Evolutionary conservation across 2,888 invertebrate genomes (phyloP), one percentile per base, ranked within the genome.

Genomic region (Mycalesis mineus): DNA sequence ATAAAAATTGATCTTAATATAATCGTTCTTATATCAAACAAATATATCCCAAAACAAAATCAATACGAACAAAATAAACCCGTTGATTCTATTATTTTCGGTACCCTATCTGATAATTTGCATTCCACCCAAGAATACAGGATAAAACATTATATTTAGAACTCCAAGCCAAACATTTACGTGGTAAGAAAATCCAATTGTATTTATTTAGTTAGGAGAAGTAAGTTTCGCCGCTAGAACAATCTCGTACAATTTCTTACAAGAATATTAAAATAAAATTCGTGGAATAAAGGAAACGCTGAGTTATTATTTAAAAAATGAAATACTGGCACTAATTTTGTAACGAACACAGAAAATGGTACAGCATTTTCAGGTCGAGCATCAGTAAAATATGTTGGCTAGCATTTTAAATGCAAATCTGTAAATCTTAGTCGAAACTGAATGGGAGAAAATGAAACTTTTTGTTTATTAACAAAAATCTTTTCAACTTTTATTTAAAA

Each of bases 111-210:
- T 13, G 33, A 33, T 15, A 33, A 15, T 29, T 45, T 33, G 31
- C 15, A 47, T 33, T 47, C 47, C 11, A 6, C 7, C 11, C 33
- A 9, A 8, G 14, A 15, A 47, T 9, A 9, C 11, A 22, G 51
- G 47, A 59, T 59, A 59, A 55, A 47, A 41, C 28, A 47, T 31
- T 47, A 52, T 55, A 52, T 55, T 55, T 52, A 55, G 47, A 50
- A 36, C 50, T 45, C 13, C 47, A 47, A 14, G 45, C 47, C 47
- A 52, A 59, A 51, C 55, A 55, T 55, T 59, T 51, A 51, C 31
- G 29, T 55, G 41, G 51, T 33, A 51, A 48, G 41, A 28, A 47
- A 37, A 48, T 58, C 50, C 54, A 54, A 51, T 55, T 31, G 33
- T 45, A 45, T 45, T 31, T 45, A 45, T 45, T 31, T 29, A 31